Evolutionary conservation across 2,113 vertebrate genomes (phyloP), one percentile per base, ranked within the genome.

Genomic region (Lathamus discolor): DNA sequence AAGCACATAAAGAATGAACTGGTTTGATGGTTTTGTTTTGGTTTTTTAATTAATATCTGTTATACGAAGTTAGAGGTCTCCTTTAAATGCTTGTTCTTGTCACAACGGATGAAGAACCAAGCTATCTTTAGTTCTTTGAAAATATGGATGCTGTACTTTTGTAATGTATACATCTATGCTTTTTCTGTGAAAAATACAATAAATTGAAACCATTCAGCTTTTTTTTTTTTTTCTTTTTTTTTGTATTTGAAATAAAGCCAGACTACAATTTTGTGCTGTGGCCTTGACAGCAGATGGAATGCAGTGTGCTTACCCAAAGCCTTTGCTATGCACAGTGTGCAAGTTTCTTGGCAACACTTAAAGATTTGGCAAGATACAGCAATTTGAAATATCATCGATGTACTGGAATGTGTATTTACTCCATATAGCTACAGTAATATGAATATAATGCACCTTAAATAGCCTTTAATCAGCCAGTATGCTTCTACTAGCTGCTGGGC

Each of bases 361-460:
- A 93, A 83, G 85, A 88, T 95, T 90, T 96, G 83, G 88, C 86
- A 78, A 92, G 85, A 77, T 31, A 41, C 63, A 92, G 61, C 39
- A 61, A 88, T 93, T 68, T 94, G 90, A 96, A 97, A 83, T 96
- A 95, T 46, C 55, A 73, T 31, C 3, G 7, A 51, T 83, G 28
- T 79, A 83, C 77, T 87, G 78, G 57, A 83, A 91, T 77, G 52
- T 78, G 25, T 92, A 93, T 94, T 96, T 96, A 88, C 28, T 92
- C 68, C 39, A 92, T 95, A 68, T 83, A 95, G 85, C 92, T 75
- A 48, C 67, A 77, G 64, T 96, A 93, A 96, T 96, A 80, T 51
- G 87, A 88, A 83, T 75, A 85, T 86, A 88, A 96, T 97, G 83
- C 73, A 90, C 76, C 73, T 86, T 94, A 94, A 96, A 64, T 86